phyloP scores from a whole-genome alignment of 2,113 vertebrate species.

The Lathamus discolor region DNA sequence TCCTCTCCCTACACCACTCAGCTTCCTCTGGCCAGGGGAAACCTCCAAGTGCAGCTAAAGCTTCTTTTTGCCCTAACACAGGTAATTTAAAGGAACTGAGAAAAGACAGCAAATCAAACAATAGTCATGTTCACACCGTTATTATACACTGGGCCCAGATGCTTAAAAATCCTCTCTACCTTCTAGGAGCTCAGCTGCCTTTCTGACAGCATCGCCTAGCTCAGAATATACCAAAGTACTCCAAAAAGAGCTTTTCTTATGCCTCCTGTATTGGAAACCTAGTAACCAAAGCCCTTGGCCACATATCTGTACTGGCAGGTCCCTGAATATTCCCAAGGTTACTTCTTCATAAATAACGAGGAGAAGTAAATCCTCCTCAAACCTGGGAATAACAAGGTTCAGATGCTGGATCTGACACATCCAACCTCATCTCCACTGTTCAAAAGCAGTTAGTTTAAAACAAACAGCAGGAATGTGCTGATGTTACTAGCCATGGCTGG shows the following conservation, averaged over 20 bases:
- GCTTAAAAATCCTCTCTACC: background rate
- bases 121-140: background rate
- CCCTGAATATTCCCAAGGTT: background rate
- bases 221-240: background rate
- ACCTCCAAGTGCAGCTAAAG: constrained; percentile 41
- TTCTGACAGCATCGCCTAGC: background rate
- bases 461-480: background rate
- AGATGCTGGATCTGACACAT: background rate
- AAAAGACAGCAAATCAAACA: background rate
- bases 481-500: background rate
- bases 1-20: background rate
- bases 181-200: background rate
- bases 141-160: background rate
- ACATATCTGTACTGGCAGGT: background rate
- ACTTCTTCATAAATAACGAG: background rate
- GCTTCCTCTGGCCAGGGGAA: background rate
- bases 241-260: background rate
- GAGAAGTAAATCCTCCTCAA: background rate
- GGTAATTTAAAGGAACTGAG: background rate
- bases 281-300: background rate
- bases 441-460: background rate
- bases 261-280: background rate
- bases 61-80: background rate
- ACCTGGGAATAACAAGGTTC: background rate
- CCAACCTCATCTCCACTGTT: accelerated